Percentiles rank a stretch among this genome's conserved stretches.
phyloP scores from a whole-genome alignment of 2,888 invertebrate genomes.

The Cataglyphis albicans region DNA sequence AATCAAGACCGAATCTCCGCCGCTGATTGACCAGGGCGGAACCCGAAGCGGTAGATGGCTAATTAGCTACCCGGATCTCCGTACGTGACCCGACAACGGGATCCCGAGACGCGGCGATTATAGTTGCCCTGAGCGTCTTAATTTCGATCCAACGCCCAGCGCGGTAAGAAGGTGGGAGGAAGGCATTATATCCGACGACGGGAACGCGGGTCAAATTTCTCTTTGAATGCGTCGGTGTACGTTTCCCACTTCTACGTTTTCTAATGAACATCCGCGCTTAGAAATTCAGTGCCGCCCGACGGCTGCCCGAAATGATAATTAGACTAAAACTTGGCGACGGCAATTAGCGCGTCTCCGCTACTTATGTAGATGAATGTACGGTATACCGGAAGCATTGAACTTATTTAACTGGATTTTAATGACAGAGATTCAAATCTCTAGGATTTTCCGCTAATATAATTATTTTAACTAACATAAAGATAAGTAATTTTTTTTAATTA shows the following conservation, averaged over 20 bases:
- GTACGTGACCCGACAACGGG: conserved; percentile 76
- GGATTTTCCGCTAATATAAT: neutral
- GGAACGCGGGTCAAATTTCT: conserved; percentile 72
- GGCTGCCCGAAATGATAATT: conserved; percentile 53
- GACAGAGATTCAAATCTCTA: neutral
- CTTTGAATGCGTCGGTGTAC: conserved; percentile 64
- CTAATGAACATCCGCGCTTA: conserved; percentile 33
- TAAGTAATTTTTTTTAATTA: conserved; percentile 12
- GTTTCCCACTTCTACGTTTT: conserved; percentile 21
- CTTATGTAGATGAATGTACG: conserved; percentile 27
- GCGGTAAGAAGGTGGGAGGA: conserved; percentile 35
- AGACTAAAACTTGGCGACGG: conserved; percentile 46
- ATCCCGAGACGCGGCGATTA: conserved; percentile 76
- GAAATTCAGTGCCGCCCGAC: conserved; percentile 39
- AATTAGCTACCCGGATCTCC: conserved; percentile 75
- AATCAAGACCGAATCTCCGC: conserved; percentile 79
- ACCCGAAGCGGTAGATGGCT: conserved; percentile 72
- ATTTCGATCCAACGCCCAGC: conserved; percentile 66
- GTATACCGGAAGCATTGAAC: neutral
- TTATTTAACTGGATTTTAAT: conserved; percentile 26
- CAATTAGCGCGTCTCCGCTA: conserved; percentile 43
- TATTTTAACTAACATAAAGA: neutral
- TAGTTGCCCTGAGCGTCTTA: conserved; percentile 76
- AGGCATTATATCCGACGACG: conserved; percentile 55
- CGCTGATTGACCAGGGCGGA: conserved; percentile 77